Evolutionary conservation across 2,888 invertebrate genomes (phyloP), one percentile per base, ranked within the genome.

Genomic region (Cacoxenus indagator): DNA sequence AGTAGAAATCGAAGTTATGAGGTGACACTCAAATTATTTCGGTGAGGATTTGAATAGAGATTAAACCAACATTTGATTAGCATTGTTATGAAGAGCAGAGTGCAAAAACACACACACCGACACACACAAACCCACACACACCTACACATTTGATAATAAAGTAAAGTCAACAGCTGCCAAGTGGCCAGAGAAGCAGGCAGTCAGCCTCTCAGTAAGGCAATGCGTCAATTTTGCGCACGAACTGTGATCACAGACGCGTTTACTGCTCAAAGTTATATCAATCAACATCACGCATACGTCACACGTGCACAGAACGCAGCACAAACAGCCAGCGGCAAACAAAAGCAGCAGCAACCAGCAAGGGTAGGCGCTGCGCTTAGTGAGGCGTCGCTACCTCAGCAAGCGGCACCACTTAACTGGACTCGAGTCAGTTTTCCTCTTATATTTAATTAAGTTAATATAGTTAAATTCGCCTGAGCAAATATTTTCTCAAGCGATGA

Each of bases 391-490:
- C 57, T 27, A 24, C n/a, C 8, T 24, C 55, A 14, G 24, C 9
- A 24, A 19, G 1, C 9, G 4, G 26, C 24, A 6, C 14, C 9
- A 37, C 14, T 37, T 14, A 37, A 37, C 31, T 6, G 2, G 17
- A 8, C 22, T 14, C 24, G 24, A 54, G 72, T 72, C 73, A 72
- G 74, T 77, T 83, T 79, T 79, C 80, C 72, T 78, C 79, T 83
- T 82, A 79, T 80, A 79, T 83, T 83, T 80, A 83, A 80, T 80
- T 82, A 80, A 82, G 82, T 80, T 80, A 80, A 80, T 80, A 83
- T 80, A 83, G 78, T 80, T 80, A 80, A 80, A 80, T 83, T 83
- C 76, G 80, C 82, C 82, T 80, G 82, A 76, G 82, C 76, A 80
- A 83, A 80, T 83, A 80, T 83, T 82, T 78, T 59, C 74, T 74